A percentile compares a stretch with the other conserved stretches of the same genome.
These are phyloP conservation scores for Odontocolon sp. DNA, from an alignment of 2,888 invertebrate species.

Conservation along the genomic window DNA sequence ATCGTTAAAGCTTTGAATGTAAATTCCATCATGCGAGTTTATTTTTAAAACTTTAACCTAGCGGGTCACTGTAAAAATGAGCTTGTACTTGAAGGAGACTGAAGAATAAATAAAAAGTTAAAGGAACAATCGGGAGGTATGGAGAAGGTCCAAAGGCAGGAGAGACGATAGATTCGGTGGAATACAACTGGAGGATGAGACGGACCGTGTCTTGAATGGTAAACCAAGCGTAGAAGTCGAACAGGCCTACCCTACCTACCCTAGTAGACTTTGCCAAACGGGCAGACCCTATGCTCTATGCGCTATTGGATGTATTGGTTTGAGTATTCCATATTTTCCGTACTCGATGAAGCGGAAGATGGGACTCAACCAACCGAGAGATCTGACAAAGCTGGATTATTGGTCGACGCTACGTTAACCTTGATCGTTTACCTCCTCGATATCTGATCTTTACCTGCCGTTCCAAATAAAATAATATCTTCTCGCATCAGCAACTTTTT, in stretches of 20 bases:
- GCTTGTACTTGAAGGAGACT: conserved; percentile 24
- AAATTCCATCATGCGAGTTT: not conserved
- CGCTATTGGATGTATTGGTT: conserved; percentile 72
- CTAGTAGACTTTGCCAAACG: conserved; percentile 28
- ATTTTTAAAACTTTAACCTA: no score
- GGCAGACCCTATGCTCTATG: conserved; percentile 19
- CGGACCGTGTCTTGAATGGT: conserved; percentile 67
- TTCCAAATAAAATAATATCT: not conserved
- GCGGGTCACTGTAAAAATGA: no score
- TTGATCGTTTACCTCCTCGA: conserved; percentile 60
- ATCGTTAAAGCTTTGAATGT: not conserved
- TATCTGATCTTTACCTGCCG: conserved; percentile 25
- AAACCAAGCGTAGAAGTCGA: conserved; percentile 56
- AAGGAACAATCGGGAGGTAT: conserved; percentile 30
- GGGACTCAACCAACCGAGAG: conserved; percentile 73
- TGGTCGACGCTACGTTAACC: conserved; percentile 73
- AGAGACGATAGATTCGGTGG: conserved; percentile 55
- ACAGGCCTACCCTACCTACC: conserved; percentile 55
- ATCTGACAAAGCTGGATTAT: conserved; percentile 78
- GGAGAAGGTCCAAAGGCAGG: conserved; percentile 11
- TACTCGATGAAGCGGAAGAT: conserved; percentile 74
- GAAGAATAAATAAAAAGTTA: conserved; percentile 36
- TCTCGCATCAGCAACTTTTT: not conserved
- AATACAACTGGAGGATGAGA: conserved; percentile 61
- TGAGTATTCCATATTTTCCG: conserved; percentile 78